phyloP scores from a whole-genome alignment of 2,113 vertebrate genomes.

The Pseudopodoces humilis region DNA sequence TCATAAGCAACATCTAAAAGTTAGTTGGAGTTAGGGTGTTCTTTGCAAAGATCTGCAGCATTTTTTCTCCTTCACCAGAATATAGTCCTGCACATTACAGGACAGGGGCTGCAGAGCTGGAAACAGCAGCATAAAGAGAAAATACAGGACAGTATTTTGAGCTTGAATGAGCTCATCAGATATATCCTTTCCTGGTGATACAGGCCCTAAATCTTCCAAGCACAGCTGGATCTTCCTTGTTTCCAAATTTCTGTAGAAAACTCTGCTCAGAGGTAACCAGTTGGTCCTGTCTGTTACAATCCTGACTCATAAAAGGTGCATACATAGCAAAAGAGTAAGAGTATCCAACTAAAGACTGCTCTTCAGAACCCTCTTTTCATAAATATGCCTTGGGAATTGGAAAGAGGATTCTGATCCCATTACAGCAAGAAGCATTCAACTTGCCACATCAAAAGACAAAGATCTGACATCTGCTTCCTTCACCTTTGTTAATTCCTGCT shows the following conservation, averaged over 20 bases:
- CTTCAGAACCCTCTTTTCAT: background rate
- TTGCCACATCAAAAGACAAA: background rate
- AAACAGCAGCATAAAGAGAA: background rate
- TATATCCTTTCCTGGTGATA: background rate
- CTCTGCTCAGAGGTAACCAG: background rate
- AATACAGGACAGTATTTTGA: background rate
- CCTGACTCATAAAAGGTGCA: background rate
- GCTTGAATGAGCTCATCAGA: background rate
- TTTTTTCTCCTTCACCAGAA: conserved; percentile 72
- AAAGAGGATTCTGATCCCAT: background rate
- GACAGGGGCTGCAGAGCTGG: conserved; percentile 68
- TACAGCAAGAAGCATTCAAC: background rate
- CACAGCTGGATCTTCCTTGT: background rate
- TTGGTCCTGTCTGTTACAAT: background rate
- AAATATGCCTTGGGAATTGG: background rate
- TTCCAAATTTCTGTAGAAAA: background rate
- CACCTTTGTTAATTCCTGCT: background rate
- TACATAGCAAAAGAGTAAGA: background rate
- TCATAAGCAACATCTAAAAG: background rate
- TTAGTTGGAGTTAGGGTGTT: conserved; percentile 41
- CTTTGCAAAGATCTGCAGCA: conserved; percentile 47
- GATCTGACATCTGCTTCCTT: background rate
- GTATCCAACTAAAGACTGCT: background rate
- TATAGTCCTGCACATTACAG: conserved; percentile 74
- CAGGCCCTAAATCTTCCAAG: background rate